A percentile compares a stretch with the other conserved stretches of the same genome.
These are phyloP conservation scores for Semaprochilodus insignis DNA, from an alignment of 2,797 vertebrate species.

Conservation along the genomic window DNA sequence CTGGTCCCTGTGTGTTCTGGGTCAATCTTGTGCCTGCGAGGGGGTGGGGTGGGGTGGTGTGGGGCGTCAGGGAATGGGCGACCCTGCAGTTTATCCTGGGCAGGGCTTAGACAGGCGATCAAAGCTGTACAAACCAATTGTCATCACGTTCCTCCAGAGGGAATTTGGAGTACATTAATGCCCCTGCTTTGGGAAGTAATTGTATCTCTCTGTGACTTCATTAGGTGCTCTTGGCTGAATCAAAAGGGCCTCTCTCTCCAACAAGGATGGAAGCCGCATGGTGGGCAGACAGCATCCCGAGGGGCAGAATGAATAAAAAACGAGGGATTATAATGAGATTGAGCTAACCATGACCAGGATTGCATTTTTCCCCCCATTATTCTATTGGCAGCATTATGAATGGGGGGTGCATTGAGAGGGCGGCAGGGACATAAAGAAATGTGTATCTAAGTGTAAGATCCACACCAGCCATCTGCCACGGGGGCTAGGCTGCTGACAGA, in stretches of 20 bases:
- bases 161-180: constrained; percentile 86
- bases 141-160: constrained; percentile 81
- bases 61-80: constrained; percentile 68
- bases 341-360: constrained; percentile 91
- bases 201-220: constrained; percentile 88
- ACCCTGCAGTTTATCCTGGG: constrained; percentile 82
- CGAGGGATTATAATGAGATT: constrained; percentile 93
- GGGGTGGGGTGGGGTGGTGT: constrained; percentile 67
- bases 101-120: constrained; percentile 84
- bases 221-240: constrained; percentile 85
- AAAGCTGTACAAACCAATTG: constrained; percentile 89
- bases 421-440: constrained; percentile 81
- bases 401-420: constrained; percentile 60
- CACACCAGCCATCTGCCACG: constrained; percentile 86
- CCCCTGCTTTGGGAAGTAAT: constrained; percentile 86
- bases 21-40: background rate
- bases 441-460: constrained; percentile 78
- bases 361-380: constrained; percentile 79
- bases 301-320: constrained; percentile 88
- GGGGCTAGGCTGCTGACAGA: constrained; percentile 72
- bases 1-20: constrained; percentile 55
- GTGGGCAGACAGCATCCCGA: constrained; percentile 86
- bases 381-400: constrained; percentile 75
- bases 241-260: constrained; percentile 81
- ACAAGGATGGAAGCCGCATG: constrained; percentile 85